Evolutionary conservation across 2,113 vertebrate species (phyloP), one percentile per base, ranked within the genome.

Genomic region (Vidua chalybeata): DNA sequence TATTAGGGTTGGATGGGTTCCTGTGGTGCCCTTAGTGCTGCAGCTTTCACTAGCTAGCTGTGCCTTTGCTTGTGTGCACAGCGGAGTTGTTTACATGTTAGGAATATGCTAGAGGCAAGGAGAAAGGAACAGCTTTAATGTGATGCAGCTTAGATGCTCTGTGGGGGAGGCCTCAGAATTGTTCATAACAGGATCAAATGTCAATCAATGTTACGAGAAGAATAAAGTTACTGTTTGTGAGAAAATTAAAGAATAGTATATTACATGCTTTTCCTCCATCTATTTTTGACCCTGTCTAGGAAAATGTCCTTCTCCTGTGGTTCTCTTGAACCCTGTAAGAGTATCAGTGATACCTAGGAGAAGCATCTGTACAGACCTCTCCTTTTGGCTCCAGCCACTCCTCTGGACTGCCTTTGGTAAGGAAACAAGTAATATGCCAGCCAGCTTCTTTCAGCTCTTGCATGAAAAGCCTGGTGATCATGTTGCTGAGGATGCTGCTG

Each of bases 101-200:
- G 93, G 77, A 96, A 83, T 97, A 94, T 89, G 92, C 92, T 95
- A 67, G 94, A 87, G 93, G 94, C 95, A 97, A 97, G 91, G 93
- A 96, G 93, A 97, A 96, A 96, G 92, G 90, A 96, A 93, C 79
- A 54, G 73, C 89, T 94, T 94, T 94, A 92, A 77, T 91, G 86
- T 88, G 77, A 68, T 79, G 77, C 90, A 89, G 84, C 68, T 92
- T 90, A 83, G 95, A 75, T 93, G 75, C 82, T 96, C 74, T 72
- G 94, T 75, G 89, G 91, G 95, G 91, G 91, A 94, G 94, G 71
- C 55, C 41, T 94, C 22, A 8, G 76, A 85, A 63, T 71, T 90
- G 85, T 90, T 90, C 89, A 10, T 85, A 92, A 77, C 66, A 27
- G 55, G 84, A 95, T 92, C 94, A 86, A 75, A 77, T 90, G 82